Evolutionary conservation across 2,113 vertebrate species (phyloP).

Genomic region (Ciconia stormi): DNA sequence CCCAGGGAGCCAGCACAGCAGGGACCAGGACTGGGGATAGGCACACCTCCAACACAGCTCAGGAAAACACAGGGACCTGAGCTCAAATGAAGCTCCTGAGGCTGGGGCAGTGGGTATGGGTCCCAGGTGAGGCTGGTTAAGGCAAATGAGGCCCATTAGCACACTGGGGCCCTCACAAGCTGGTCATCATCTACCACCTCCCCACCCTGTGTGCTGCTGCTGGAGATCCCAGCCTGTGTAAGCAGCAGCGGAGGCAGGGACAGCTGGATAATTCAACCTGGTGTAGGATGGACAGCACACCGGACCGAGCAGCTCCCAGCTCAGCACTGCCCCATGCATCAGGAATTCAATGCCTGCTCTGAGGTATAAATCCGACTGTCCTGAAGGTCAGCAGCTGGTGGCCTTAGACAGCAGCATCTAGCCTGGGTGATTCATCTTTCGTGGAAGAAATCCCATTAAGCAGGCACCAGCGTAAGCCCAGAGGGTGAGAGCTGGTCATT

Average conservation of each 20-base stretch:
- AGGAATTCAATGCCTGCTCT: not conserved
- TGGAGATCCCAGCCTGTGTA: not conserved
- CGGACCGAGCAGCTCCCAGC: not conserved
- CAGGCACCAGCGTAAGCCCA: not conserved
- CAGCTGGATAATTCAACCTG: not conserved
- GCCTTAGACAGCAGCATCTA: constrained; percentile 40
- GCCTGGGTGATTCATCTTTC: constrained; percentile 44
- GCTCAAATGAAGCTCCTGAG: not conserved
- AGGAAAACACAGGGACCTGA: rapidly evolving
- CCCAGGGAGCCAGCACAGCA: not conserved
- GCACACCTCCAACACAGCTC: rapidly evolving
- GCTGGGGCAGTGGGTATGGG: rapidly evolving
- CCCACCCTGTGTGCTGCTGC: not conserved
- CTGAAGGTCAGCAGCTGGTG: constrained; percentile 52
- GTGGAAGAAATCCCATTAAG: constrained; percentile 32
- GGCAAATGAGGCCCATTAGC: not conserved
- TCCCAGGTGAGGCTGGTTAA: not conserved
- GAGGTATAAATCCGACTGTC: constrained; percentile 34
- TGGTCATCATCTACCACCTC: not conserved
- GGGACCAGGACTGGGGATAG: rapidly evolving
- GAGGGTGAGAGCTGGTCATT: not conserved
- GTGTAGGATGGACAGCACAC: not conserved
- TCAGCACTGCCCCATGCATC: not conserved
- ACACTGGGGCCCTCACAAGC: not conserved
- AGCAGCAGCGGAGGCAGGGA: not conserved